A percentile compares a stretch with the other conserved stretches of the same genome.
Conservation (phyloP, 2,797 vertebrate species). For the Phalanger gymnotis region DNA sequence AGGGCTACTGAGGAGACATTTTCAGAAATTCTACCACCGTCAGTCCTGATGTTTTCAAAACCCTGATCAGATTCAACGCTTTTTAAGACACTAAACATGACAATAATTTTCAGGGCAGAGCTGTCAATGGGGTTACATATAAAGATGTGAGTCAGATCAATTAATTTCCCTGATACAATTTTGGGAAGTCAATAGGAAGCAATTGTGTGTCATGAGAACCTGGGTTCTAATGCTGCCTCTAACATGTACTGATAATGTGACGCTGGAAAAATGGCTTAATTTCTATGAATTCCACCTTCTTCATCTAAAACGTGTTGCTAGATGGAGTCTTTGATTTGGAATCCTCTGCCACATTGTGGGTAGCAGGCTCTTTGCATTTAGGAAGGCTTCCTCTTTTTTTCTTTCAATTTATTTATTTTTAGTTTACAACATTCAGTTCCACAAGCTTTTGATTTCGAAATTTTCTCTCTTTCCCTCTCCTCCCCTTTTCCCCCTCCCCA, state of each 20-base stretch:
- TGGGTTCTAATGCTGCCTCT: neutral
- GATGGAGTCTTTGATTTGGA: neutral
- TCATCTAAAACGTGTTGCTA: neutral
- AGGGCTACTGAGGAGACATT: neutral
- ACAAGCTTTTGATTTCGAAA: too few relatives aligned
- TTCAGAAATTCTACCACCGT: constrained; percentile 24
- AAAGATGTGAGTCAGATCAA: neutral
- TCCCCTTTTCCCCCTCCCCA: too few relatives aligned
- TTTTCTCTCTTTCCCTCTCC: too few relatives aligned
- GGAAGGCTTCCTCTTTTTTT: too few relatives aligned
- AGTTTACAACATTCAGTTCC: too few relatives aligned
- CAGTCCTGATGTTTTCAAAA: neutral
- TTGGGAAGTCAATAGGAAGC: neutral
- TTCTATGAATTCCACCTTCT: neutral
- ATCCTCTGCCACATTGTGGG: neutral
- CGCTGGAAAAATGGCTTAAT: neutral
- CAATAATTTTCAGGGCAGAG: neutral
- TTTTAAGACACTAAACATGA: neutral
- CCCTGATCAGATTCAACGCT: neutral
- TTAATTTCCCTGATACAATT: neutral
- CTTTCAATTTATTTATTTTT: too few relatives aligned
- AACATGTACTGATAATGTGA: neutral
- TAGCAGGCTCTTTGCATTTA: neutral
- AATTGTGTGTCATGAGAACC: neutral
- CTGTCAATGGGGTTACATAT: neutral